Base-by-base conservation (phyloP, 2,113 vertebrate species). In the Melanostigma gelatinosum region DNA sequence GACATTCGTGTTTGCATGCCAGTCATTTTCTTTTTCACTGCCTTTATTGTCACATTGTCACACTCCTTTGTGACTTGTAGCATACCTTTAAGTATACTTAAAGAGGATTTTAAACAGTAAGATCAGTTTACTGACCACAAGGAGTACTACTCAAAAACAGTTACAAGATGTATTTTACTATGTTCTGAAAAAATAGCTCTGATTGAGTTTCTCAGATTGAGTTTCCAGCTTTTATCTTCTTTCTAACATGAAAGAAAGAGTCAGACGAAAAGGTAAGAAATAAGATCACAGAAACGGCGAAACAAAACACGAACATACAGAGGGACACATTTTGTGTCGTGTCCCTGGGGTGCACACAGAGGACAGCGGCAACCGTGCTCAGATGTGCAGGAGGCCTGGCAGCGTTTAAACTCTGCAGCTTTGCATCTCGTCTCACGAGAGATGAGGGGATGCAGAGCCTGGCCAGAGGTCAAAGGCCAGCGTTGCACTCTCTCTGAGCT, bases 381-480 rank as follows among this genome's bases (percentile, higher is more conserved):
- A 84, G 68, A 92, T 83, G 86, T 88, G 77, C 74, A 0, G 8
- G 64, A 68, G 78, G 84, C 81, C 87, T 91, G 92, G 87, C 83
- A 86, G 77, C 66, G 1, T 85, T 92, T 91, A 90, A 88, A 86
- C 72, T 75, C 79, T 79, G 89, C 83, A 78, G 79, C 89, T 80
- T 88, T 85, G 87, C 82, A 74, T 91, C 89, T 75, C 12, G 52
- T 88, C 85, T 90, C 88, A 75, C 6, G 69, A 88, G 88, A 88
- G 85, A 85, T 88, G 92, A 92, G 88, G 87, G 85, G 88, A 91
- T 65, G 71, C 90, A 90, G 89, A 88, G 79, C 81, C 60, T 3
- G 83, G 78, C 77, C 76, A 44, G 18, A 74, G 91, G 86, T 93
- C 89, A 91, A 70, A 87, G 91, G 88, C 55, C 91, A 75, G 48